Evolutionary conservation across 2,888 invertebrate genomes (phyloP).

Genomic region (Drosophila birchii): DNA sequence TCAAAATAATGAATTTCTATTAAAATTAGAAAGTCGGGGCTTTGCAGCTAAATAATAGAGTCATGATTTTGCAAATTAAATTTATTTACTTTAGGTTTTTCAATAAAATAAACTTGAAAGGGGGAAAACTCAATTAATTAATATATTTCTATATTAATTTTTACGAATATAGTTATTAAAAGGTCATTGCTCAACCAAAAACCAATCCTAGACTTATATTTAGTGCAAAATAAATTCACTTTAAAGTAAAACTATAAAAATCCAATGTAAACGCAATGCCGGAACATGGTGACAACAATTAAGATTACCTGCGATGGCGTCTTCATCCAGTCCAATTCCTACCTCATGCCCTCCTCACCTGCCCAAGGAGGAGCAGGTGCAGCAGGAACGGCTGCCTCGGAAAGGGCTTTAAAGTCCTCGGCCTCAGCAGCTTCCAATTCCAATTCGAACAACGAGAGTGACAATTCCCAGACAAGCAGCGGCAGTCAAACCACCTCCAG

Average conservation of each 20-base stretch:
- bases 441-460: constrained; percentile 65
- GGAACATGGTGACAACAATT: constrained; percentile 84
- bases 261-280: constrained; percentile 45
- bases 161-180: background rate
- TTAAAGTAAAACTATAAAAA: background rate
- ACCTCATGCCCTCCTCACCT: constrained; percentile 75
- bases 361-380: constrained; percentile 30
- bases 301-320: constrained; percentile 85
- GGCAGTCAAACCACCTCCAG: constrained; percentile 43
- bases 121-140: background rate
- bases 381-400: constrained; percentile 22
- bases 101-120: background rate
- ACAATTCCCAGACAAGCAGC: constrained; percentile 66
- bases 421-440: constrained; percentile 32
- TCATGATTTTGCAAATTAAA: background rate
- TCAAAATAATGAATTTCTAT: constrained; percentile 1
- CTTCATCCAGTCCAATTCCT: constrained; percentile 84
- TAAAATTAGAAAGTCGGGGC: constrained; percentile 3
- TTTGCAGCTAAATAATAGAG: background rate
- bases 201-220: background rate
- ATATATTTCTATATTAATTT: background rate
- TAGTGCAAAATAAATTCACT: constrained; percentile 2
- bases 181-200: constrained; percentile 12
- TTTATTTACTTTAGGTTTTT: background rate
- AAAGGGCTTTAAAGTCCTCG: constrained; percentile 26